Evolutionary conservation across 1,140 invertebrate genomes (phyloP).

Genomic region (Sogatella furcifera): DNA sequence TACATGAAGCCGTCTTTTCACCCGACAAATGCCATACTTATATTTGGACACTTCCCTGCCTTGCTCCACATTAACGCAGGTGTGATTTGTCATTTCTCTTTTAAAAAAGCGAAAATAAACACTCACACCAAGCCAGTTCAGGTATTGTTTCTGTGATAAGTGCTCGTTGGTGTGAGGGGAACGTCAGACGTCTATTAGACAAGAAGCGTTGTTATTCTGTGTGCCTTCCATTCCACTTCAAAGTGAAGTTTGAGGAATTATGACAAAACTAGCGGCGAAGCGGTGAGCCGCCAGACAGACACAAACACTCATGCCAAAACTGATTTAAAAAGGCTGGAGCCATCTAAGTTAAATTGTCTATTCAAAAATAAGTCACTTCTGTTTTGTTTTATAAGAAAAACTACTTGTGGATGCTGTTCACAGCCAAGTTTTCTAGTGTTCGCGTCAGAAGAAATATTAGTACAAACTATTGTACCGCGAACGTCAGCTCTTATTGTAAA

Average conservation of each 20-base stretch:
- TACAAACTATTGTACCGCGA: too few relatives aligned
- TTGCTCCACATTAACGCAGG: neutral
- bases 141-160: constrained; percentile 2
- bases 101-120: neutral
- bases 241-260: constrained; percentile 1
- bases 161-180: neutral
- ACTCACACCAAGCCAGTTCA: neutral
- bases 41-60: constrained; percentile 1
- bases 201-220: neutral
- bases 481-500: too few relatives aligned
- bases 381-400: neutral
- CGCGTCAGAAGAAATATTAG: too few relatives aligned
- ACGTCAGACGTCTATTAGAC: neutral
- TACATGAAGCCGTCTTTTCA: neutral
- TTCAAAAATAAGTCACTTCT: constrained; percentile 2
- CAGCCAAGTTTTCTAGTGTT: neutral
- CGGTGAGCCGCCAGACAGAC: neutral
- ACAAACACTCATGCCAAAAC: neutral
- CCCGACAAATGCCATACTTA: neutral
- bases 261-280: neutral
- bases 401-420: neutral
- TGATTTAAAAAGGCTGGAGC: constrained; percentile 2
- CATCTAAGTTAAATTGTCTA: neutral
- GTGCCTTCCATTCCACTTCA: neutral
- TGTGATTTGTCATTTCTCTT: neutral